Base-by-base conservation (phyloP, 2,797 vertebrate genomes). In the Phataginus tricuspis region DNA sequence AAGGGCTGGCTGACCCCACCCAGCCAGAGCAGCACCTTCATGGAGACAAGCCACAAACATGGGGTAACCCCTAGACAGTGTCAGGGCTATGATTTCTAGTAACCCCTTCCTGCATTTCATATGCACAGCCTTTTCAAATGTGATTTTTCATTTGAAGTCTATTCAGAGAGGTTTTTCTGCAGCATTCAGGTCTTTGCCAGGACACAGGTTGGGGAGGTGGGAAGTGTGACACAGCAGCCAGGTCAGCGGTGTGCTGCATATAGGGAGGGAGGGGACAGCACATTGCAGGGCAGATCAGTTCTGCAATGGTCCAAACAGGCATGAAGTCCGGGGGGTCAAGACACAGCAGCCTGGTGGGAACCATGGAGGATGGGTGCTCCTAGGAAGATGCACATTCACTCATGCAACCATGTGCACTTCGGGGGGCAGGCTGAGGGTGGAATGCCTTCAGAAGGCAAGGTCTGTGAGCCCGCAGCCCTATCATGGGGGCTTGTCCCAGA, bases 101-200 rank as follows among this genome's bases (percentile, higher is more conserved):
- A 7, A 0, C 19, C 0, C 19, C 34, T 16, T 6, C 3, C 4
- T 1, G 29, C 0, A 1, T 27, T 13, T 7, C 49, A 4, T 14
- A 6, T 5, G 18, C 34, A 2, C 6, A 1, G 29, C 39, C 63
- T 21, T 72, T 61, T 8, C 1, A 29, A 19, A 4, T n/a, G n/a
- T 9, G 14, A 42, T 13, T 88, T 78, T n/a, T 37, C 25, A 29
- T 2, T 11, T 77, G 63, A 66, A 55, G 7, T 53, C 19, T 25
- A 18, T 12, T 61, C 13, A 59, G 82, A 88, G 59, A 31, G 31
- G 7, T 15, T 55, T 71, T 16, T n/a, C 61, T 37, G 18, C 1
- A 34, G 66, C 6, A 21, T 14, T 75, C 6, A n/a, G 42, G 34
- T 49, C 11, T 85, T 27, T 1, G 0, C 53, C 15, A 15, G 59